A percentile compares a stretch with the other conserved stretches of the same genome.
Conservation (phyloP, 1,140 invertebrate genomes). For the Papilio polyxenes region DNA sequence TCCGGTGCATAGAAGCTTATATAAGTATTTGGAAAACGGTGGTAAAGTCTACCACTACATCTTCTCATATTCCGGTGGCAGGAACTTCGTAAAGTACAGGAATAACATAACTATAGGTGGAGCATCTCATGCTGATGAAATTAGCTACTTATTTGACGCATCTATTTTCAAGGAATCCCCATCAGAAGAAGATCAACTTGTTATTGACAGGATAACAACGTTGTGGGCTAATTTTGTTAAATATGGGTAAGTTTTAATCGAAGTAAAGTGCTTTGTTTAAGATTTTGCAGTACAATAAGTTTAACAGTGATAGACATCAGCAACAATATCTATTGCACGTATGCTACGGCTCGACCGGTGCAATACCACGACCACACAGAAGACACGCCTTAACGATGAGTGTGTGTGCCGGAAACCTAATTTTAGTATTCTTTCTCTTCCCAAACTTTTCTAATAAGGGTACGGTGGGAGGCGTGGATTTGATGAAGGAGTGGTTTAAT, state of each 20-base stretch:
- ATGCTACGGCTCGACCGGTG: no score
- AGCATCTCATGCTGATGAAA: constrained; percentile 53
- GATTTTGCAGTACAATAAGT: no score
- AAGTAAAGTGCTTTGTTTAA: no score
- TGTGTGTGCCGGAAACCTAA: no score
- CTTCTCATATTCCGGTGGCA: constrained; percentile 51
- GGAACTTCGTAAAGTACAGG: constrained; percentile 43
- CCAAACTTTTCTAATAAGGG: no score
- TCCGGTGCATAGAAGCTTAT: constrained; percentile 33
- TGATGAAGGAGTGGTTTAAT: no score
- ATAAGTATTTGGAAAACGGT: constrained; percentile 36
- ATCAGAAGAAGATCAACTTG: constrained; percentile 47
- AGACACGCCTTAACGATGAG: no score
- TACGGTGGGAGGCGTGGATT: no score
- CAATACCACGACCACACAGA: no score
- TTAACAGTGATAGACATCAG: no score
- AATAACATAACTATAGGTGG: constrained; percentile 42
- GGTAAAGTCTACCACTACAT: constrained; percentile 48
- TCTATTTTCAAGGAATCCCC: constrained; percentile 42
- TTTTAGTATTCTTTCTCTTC: no score
- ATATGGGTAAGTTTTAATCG: neutral
- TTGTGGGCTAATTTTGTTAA: constrained; percentile 45
- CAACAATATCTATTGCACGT: no score
- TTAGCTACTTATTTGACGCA: constrained; percentile 54
- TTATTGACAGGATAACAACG: constrained; percentile 53